Evolutionary conservation across 2,888 invertebrate species (phyloP), one percentile per base, ranked within the genome.

Genomic region (Drosophila borealis): DNA sequence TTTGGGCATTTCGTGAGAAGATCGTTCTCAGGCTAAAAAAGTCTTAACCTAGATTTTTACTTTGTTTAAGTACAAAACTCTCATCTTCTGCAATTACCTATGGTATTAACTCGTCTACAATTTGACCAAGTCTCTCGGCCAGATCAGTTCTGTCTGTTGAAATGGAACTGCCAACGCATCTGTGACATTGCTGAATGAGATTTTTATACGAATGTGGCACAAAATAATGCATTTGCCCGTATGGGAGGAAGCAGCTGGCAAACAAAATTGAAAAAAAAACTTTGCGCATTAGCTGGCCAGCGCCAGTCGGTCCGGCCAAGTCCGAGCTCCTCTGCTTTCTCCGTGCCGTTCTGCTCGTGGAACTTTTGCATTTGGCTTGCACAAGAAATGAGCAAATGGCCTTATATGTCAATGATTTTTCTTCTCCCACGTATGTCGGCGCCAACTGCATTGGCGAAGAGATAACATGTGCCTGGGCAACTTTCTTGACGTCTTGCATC

Each of bases 221-320:
- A 67, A 49, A 44, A 67, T 60, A 61, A 74, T 72, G 72, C 72
- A 72, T 46, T 60, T 69, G 45, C 46, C 10, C 1, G 53, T 49
- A 46, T 54, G 46, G 65, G 62, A 33, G 37, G 44, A 66, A 70
- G 54, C 87, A 81, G 81, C 70, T 81, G 81, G 84, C 74, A 74
- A 86, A 83, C 66, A 54, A 66, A 57, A 70, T 46, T 65, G 50
- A 74, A 65, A 77, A 70, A 76, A 76, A 86, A 85, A 85, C 77
- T 88, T 85, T 85, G 79, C 81, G 77, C 89, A 84, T 88, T 88
- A 86, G 78, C 78, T 69, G 65, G 61, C 51, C 74, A 86, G 78
- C 84, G 84, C 84, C 84, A 85, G 61, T 74, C 72, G 74, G 84
- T 85, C 89, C 89, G 71, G 84, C 89, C 84, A 88, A 85, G 73